phyloP scores from a whole-genome alignment of 2,888 invertebrate genomes.

The Coleophora deauratella region DNA sequence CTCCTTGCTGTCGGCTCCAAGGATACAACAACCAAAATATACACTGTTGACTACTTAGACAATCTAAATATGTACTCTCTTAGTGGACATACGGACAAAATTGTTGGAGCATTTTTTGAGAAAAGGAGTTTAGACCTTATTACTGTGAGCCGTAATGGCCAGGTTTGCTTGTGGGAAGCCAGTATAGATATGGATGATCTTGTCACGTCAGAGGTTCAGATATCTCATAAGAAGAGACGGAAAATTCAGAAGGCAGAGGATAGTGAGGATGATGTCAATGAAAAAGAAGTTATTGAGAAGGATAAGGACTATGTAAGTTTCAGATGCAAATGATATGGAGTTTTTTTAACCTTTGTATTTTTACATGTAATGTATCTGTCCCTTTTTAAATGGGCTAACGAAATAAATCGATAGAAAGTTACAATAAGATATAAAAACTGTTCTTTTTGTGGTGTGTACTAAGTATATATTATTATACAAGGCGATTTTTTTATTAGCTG shows the following conservation, averaged over 20 bases:
- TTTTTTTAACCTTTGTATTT: neutral
- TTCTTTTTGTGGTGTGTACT: no score
- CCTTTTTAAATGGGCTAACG: neutral
- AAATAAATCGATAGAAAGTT: no score
- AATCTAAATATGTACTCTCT: constrained; percentile 86
- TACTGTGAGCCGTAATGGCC: constrained; percentile 88
- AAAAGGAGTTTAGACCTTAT: constrained; percentile 87
- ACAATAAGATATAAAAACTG: no score
- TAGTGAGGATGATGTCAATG: constrained; percentile 79
- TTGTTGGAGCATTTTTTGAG: constrained; percentile 93
- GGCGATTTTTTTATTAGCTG: no score
- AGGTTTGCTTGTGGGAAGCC: constrained; percentile 90
- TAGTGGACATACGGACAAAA: constrained; percentile 88
- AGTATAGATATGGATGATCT: constrained; percentile 82
- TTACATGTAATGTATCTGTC: neutral
- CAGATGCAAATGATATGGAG: no score
- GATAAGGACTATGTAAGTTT: constrained; percentile 58
- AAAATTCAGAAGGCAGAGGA: constrained; percentile 58
- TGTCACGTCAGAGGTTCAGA: constrained; percentile 63
- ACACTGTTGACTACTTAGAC: constrained; percentile 80
- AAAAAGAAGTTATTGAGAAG: constrained; percentile 72
- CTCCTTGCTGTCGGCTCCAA: constrained; percentile 92
- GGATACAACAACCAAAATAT: constrained; percentile 91
- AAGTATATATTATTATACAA: no score
- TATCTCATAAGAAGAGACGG: constrained; percentile 63